These are phyloP conservation scores for Theristicus caerulescens DNA, from an alignment of 2,113 vertebrate genomes.

Conservation along the genomic window DNA sequence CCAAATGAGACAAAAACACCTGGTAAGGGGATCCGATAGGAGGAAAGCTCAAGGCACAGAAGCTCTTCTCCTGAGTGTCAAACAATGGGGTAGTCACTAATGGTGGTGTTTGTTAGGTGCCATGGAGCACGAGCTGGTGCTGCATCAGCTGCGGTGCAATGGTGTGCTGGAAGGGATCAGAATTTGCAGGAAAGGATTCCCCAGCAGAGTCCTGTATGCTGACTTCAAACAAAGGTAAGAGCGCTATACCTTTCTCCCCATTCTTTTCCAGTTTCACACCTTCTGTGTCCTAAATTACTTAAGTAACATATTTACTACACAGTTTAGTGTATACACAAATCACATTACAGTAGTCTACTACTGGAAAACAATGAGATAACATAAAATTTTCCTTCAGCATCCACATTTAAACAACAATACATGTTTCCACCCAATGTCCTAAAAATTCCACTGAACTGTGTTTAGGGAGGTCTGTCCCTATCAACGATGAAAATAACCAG, in stretches of 20 bases:
- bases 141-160: constrained; percentile 83
- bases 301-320: background rate
- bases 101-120: constrained; percentile 53
- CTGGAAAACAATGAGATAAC: too few species aligned
- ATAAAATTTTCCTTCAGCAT: background rate
- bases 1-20: constrained; percentile 89
- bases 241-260: background rate
- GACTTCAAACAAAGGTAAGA: constrained; percentile 89
- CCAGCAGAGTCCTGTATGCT: constrained; percentile 82
- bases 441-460: background rate
- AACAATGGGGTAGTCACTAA: background rate
- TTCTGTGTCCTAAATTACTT: too few species aligned
- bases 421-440: background rate
- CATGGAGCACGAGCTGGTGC: constrained; percentile 87
- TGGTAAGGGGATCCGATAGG: constrained; percentile 65
- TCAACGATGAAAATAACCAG: background rate
- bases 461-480: background rate
- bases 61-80: background rate
- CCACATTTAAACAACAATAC: background rate
- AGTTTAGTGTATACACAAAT: background rate
- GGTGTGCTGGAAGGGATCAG: constrained; percentile 83
- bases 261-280: too few species aligned
- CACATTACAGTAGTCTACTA: background rate
- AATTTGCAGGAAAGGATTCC: constrained; percentile 81
- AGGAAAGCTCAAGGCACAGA: background rate